A percentile compares a stretch with the other conserved stretches of the same genome.
phyloP scores from a whole-genome alignment of 92 coral and sea anemone genomes.

The Epizoanthus fatuus region DNA sequence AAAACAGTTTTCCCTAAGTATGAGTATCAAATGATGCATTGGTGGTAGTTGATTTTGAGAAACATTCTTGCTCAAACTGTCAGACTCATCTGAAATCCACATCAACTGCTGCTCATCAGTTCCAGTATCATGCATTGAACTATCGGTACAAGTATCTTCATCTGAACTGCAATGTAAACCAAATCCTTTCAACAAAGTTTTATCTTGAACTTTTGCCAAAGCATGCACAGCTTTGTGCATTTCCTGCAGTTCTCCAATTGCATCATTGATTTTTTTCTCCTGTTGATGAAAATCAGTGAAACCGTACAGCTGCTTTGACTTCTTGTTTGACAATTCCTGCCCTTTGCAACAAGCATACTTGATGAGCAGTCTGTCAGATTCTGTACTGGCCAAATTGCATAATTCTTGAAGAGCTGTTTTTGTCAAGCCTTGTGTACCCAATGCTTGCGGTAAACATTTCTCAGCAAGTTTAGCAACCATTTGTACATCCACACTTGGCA shows the following conservation, averaged over 20 bases:
- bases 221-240: conserved; percentile 49
- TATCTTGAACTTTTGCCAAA: conserved; percentile 65
- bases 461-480: conserved; percentile 38
- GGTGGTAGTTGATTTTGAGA: conserved; percentile 15
- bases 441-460: conserved; percentile 34
- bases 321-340: conserved; percentile 48
- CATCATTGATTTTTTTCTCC: conserved; percentile 34
- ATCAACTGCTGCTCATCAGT: conserved; percentile 18
- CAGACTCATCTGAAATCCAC: conserved; percentile 1
- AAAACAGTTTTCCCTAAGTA: conserved; percentile 35
- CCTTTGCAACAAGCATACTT: conserved; percentile 66
- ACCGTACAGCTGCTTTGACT: conserved; percentile 60
- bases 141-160: conserved; percentile 16
- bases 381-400: conserved; percentile 52
- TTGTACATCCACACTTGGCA: conserved; percentile 30
- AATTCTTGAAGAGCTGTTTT: conserved; percentile 36
- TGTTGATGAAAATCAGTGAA: conserved; percentile 58
- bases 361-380: conserved; percentile 60
- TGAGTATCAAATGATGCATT: conserved; percentile 32
- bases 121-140: conserved; percentile 8
- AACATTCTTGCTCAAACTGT: not conserved
- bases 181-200: conserved; percentile 58
- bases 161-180: conserved; percentile 30
- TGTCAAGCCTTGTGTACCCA: conserved; percentile 11
- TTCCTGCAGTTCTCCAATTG: conserved; percentile 52